A percentile compares a stretch with the other conserved stretches of the same genome.
These are phyloP conservation scores for Melipona bicolor DNA, from an alignment of 2,888 invertebrate species.

Conservation along the genomic window DNA sequence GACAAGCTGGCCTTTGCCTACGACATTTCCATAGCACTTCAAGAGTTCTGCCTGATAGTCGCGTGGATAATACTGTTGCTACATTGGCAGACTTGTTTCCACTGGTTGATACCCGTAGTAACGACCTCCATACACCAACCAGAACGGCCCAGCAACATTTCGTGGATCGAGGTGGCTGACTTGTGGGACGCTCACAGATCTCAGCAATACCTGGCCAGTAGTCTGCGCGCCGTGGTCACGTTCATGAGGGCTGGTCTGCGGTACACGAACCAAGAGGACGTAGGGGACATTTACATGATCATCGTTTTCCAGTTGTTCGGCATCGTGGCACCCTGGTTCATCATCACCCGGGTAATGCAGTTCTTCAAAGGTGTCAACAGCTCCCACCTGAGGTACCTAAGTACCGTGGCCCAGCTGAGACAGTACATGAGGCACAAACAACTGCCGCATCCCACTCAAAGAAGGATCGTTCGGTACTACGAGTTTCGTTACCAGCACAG, in stretches of 20 bases:
- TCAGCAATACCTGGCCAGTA: constrained; percentile 70
- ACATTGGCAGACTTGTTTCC: constrained; percentile 80
- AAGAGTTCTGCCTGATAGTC: constrained; percentile 71
- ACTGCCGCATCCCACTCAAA: constrained; percentile 74
- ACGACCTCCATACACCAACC: constrained; percentile 63
- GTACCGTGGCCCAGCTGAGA: constrained; percentile 75
- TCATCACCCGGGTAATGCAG: constrained; percentile 76
- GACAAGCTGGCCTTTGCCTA: constrained; percentile 66
- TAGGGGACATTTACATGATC: constrained; percentile 76
- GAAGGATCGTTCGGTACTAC: constrained; percentile 77
- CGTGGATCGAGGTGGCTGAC: constrained; percentile 75
- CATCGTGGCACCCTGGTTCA: constrained; percentile 70
- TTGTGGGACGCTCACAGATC: constrained; percentile 69
- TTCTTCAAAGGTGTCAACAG: constrained; percentile 76
- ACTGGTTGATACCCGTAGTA: constrained; percentile 78
- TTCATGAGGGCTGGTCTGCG: constrained; percentile 77
- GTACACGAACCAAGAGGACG: constrained; percentile 65
- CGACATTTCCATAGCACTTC: constrained; percentile 64
- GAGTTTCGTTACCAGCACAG: constrained; percentile 79
- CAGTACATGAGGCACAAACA: constrained; percentile 81
- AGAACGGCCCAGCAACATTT: constrained; percentile 63
- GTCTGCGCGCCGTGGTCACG: constrained; percentile 73
- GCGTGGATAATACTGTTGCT: constrained; percentile 73
- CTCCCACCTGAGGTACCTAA: constrained; percentile 78
- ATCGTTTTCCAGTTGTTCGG: constrained; percentile 71